A percentile compares a stretch with the other conserved stretches of the same genome.
phyloP scores from a whole-genome alignment of 2,113 vertebrate species.

The sheep (Ovis aries) region ARS-UI_Ramb_v3.0 NC_056061.1:73544001-73544500 shows the following conservation, averaged over 20 bases:
- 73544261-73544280: neutral
- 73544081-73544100: slow-evolving; percentile 35
- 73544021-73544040: slow-evolving; percentile 41
- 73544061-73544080: slow-evolving; percentile 4
- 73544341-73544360: slow-evolving; percentile 16
- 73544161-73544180: neutral
- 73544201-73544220: neutral
- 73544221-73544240: neutral
- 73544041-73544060: slow-evolving; percentile 27
- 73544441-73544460: neutral
- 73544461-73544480: neutral
- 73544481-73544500: neutral
- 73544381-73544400: neutral
- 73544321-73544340: neutral
- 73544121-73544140: slow-evolving; percentile 23
- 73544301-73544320: neutral
- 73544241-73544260: neutral
- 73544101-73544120: neutral
- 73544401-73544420: neutral
- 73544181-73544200: neutral
- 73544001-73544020: slow-evolving; percentile 11
- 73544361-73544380: neutral
- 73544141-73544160: slow-evolving; percentile 19
- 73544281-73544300: neutral
- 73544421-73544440: neutral